A percentile compares a stretch with the other conserved stretches of the same genome.
These are phyloP conservation scores for Hypsopygia costalis DNA, from an alignment of 2,888 invertebrate species.

Conservation along the genomic window DNA sequence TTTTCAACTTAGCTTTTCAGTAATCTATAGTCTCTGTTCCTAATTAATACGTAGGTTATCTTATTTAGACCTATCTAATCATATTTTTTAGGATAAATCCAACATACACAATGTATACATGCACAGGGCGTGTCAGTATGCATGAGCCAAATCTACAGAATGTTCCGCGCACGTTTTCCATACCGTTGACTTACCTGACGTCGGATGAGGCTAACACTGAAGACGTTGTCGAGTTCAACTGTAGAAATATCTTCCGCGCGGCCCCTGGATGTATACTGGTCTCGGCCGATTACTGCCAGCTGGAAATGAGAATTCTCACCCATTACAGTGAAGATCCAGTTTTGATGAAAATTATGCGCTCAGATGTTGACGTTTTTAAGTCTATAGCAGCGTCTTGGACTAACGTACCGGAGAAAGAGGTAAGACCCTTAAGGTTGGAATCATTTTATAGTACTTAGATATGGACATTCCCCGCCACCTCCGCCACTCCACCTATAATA, in stretches of 20 bases:
- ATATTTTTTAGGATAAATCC: slow-evolving; percentile 81
- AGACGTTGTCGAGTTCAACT: slow-evolving; percentile 78
- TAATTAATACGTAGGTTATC: no score
- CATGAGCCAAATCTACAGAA: slow-evolving; percentile 96
- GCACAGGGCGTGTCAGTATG: slow-evolving; percentile 94
- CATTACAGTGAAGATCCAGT: slow-evolving; percentile 91
- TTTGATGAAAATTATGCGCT: slow-evolving; percentile 84
- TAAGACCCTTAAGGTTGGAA: slow-evolving; percentile 48
- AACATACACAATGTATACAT: slow-evolving; percentile 84
- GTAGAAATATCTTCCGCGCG: slow-evolving; percentile 86
- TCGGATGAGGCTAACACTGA: slow-evolving; percentile 27
- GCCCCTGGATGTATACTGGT: slow-evolving; percentile 83
- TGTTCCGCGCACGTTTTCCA: slow-evolving; percentile 91
- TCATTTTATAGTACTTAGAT: no score
- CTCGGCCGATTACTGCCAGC: slow-evolving; percentile 97
- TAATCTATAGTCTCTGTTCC: no score
- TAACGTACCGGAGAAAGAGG: slow-evolving; percentile 81
- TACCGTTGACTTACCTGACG: slow-evolving; percentile 60
- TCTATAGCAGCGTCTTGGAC: slow-evolving; percentile 94
- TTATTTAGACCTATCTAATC: no score
- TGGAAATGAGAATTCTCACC: slow-evolving; percentile 96
- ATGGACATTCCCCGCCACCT: no score
- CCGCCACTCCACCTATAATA: no score
- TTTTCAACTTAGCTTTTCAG: no score
- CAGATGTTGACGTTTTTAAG: slow-evolving; percentile 89